phyloP scores from a whole-genome alignment of 2,888 invertebrate genomes.

The Drosophila multiciliata region DNA sequence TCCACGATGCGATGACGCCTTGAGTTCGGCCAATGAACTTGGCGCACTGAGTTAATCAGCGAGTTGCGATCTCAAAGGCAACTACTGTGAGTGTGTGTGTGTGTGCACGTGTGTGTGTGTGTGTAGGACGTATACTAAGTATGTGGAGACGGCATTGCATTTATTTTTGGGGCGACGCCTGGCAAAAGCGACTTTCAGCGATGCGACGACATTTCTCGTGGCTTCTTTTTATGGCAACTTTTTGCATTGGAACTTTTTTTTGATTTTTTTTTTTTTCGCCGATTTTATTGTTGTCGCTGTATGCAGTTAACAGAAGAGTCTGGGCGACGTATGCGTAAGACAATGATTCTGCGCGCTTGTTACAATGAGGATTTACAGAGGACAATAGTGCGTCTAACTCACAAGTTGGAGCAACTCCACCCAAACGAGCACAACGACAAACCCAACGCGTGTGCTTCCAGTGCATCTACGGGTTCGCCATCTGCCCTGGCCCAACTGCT shows the following conservation, averaged over 20 bases:
- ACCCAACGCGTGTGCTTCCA: slow-evolving; percentile 20
- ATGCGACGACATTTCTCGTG: slow-evolving; percentile 60
- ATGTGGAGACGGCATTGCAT: slow-evolving; percentile 65
- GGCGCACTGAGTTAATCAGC: slow-evolving; percentile 61
- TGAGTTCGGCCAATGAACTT: slow-evolving; percentile 67
- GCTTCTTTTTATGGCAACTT: slow-evolving; percentile 75
- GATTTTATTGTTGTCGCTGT: slow-evolving; percentile 45
- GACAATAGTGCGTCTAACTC: slow-evolving; percentile 85
- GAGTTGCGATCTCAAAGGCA: slow-evolving; percentile 61
- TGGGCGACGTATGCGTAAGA: slow-evolving; percentile 75
- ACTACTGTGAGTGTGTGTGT: slow-evolving; percentile 18
- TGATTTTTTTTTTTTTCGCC: slow-evolving; percentile 21
- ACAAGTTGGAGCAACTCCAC: slow-evolving; percentile 39
- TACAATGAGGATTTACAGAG: slow-evolving; percentile 85
- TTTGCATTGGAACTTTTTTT: slow-evolving; percentile 62
- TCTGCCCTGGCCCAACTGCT: not conserved
- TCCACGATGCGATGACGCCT: slow-evolving; percentile 50
- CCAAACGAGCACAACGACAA: slow-evolving; percentile 27
- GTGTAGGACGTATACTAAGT: slow-evolving; percentile 54
- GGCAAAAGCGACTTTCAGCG: slow-evolving; percentile 51
- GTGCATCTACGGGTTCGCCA: not conserved
- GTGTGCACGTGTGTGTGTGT: slow-evolving; percentile 12
- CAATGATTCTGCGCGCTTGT: slow-evolving; percentile 84
- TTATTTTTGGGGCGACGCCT: slow-evolving; percentile 76
- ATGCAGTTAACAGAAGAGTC: slow-evolving; percentile 62